Evolutionary conservation across 92 coral and sea anemone genomes (phyloP).

Genomic region (Epizoanthus stellaris): DNA sequence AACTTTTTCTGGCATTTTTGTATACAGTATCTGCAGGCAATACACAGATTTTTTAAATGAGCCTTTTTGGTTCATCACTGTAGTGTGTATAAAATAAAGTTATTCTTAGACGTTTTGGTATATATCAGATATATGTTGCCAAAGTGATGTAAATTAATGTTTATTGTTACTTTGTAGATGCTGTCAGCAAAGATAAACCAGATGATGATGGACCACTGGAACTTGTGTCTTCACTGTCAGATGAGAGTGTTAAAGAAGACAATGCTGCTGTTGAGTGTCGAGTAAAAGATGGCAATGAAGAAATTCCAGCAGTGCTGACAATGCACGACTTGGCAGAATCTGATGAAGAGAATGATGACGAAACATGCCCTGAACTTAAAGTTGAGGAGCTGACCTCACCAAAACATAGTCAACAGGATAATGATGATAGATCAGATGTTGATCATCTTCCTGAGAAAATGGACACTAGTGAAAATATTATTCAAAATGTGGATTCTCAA

Average conservation of each 20-base stretch:
- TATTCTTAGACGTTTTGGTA: no score
- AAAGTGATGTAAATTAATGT: background rate
- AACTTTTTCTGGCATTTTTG: no score
- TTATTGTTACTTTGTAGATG: background rate
- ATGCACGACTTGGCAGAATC: constrained; percentile 80
- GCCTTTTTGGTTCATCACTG: no score
- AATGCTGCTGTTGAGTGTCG: background rate
- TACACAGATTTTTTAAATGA: no score
- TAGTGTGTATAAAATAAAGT: no score
- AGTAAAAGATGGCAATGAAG: constrained; percentile 55
- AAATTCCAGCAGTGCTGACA: constrained; percentile 74
- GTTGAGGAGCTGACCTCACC: constrained; percentile 17
- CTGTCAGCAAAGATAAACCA: background rate
- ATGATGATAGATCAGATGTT: background rate
- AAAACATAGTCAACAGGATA: background rate
- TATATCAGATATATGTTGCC: background rate
- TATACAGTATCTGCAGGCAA: no score
- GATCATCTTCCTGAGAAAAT: constrained; percentile 1
- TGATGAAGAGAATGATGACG: constrained; percentile 44
- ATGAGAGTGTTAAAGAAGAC: constrained; percentile 8
- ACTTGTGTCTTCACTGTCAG: background rate
- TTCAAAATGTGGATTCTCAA: background rate
- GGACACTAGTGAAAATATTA: background rate
- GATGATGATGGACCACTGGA: background rate
- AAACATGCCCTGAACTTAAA: constrained; percentile 6